Evolutionary conservation across 2,113 vertebrate species (phyloP).

Genomic region (Psittacula cyanocephala): DNA sequence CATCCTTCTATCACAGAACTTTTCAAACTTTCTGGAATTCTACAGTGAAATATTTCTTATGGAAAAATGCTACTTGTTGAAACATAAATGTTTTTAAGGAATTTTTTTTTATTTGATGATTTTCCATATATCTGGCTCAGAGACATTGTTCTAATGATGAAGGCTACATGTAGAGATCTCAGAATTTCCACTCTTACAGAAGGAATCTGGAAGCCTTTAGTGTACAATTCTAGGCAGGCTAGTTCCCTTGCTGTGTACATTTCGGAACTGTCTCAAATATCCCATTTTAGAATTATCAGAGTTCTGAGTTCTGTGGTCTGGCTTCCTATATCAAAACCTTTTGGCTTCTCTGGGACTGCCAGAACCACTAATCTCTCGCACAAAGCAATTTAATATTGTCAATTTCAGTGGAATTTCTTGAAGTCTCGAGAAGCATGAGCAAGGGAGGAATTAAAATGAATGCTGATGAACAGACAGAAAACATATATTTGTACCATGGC

Average conservation of each 20-base stretch:
- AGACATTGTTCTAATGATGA: background rate
- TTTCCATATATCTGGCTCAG: background rate
- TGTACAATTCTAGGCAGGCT: background rate
- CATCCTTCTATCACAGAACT: background rate
- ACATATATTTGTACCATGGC: background rate
- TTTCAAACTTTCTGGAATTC: background rate
- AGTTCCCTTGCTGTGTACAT: background rate
- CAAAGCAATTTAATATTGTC: background rate
- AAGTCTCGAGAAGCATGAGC: background rate
- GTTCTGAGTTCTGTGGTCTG: background rate
- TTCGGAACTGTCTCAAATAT: background rate
- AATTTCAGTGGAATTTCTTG: background rate
- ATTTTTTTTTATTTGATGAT: background rate
- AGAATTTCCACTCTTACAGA: background rate
- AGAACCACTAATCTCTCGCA: background rate
- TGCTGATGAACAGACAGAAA: background rate
- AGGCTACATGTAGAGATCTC: background rate
- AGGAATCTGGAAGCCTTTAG: background rate
- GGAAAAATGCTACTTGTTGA: background rate
- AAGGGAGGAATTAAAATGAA: background rate
- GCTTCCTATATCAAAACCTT: background rate
- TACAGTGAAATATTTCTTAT: background rate
- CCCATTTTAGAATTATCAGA: background rate
- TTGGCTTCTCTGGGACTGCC: background rate
- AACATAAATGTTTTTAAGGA: rapidly evolving